A percentile compares a stretch with the other conserved stretches of the same genome.
These are phyloP conservation scores for Microctenopoma steveboyesi DNA, from an alignment of 2,797 vertebrate genomes.

Conservation along the genomic window DNA sequence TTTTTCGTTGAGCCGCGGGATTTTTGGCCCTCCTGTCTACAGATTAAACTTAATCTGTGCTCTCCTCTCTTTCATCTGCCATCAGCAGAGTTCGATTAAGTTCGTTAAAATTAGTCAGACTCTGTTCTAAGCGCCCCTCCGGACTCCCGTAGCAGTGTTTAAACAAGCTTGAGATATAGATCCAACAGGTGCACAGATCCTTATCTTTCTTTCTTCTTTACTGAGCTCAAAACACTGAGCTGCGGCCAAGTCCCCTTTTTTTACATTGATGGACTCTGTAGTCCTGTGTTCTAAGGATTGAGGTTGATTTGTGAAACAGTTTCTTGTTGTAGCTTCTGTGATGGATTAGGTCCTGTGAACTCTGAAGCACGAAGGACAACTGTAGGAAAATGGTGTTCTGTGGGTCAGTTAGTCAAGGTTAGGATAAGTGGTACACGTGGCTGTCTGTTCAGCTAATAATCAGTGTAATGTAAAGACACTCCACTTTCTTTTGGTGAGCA, in stretches of 20 bases:
- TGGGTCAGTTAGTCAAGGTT: slow-evolving; percentile 16
- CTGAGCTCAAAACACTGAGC: not conserved
- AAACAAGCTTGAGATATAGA: not conserved
- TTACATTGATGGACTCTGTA: not conserved
- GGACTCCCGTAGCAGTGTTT: too few relatives aligned
- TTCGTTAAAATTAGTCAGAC: not conserved
- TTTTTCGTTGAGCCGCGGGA: not conserved
- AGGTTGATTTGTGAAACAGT: not conserved
- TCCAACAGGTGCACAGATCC: too few relatives aligned
- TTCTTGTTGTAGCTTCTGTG: not conserved
- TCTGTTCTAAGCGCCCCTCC: not conserved
- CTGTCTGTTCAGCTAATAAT: slow-evolving; percentile 28
- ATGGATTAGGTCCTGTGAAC: not conserved
- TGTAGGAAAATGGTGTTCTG: not conserved
- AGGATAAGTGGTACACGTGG: slow-evolving; percentile 17
- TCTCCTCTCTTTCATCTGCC: slow-evolving; percentile 19
- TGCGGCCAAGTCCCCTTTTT: too few relatives aligned
- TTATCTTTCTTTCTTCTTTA: not conserved
- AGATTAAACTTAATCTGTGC: slow-evolving; percentile 45
- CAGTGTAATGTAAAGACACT: slow-evolving; percentile 37
- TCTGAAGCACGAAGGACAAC: not conserved
- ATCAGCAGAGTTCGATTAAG: slow-evolving; percentile 8
- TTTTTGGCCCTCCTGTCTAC: slow-evolving; percentile 7
- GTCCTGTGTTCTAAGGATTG: not conserved
- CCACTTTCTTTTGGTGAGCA: not conserved